Evolutionary conservation across 1,140 invertebrate species (phyloP), one percentile per base, ranked within the genome.

Genomic region (Drosophila lacertosa): DNA sequence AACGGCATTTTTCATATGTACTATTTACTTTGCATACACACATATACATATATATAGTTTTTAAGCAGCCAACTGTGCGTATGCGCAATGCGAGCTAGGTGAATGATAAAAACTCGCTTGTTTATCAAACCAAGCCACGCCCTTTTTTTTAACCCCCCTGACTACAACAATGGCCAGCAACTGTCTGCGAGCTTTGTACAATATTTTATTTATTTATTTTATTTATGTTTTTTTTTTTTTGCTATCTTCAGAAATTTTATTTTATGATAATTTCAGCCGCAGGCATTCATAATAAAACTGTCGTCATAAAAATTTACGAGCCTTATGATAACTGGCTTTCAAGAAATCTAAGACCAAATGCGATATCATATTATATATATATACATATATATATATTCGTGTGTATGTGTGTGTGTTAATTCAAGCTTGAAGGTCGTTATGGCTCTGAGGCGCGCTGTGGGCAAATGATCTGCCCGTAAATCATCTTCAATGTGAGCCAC

Each of bases 261-360:
- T 47, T 77, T 77, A 83, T 82, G 79, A 37, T 77, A 82, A 81
- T 82, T 82, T 45, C 29, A 68, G 50, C 22, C 54, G 54, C 44
- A 48, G 54, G 63, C 63, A 64, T 63, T 54, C 13, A 55, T 54
- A 42, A 47, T 70, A 50, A 64, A 67, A 58, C 39, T 60, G 62
- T 57, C 64, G 55, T 39, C 70, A 60, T 69, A 65, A 67, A 44
- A 74, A 65, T 70, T 74, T 79, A 70, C 40, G 67, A 74, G 67
- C 40, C 40, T 51, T 32, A 16, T 37, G 29, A 44, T 60, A 82
- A 73, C 78, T 62, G 63, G 57, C 71, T 76, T 80, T 57, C 59
- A 22, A 22, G 29, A 40, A 40, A 40, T 16, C 37, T 18, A 39
- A 16, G 4, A 16, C 6, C 16, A 40, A 7, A 29, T 7, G 9